A percentile compares a stretch with the other conserved stretches of the same genome.
Conservation (phyloP, 1,140 invertebrate species). For the Heliothis virescens region DNA sequence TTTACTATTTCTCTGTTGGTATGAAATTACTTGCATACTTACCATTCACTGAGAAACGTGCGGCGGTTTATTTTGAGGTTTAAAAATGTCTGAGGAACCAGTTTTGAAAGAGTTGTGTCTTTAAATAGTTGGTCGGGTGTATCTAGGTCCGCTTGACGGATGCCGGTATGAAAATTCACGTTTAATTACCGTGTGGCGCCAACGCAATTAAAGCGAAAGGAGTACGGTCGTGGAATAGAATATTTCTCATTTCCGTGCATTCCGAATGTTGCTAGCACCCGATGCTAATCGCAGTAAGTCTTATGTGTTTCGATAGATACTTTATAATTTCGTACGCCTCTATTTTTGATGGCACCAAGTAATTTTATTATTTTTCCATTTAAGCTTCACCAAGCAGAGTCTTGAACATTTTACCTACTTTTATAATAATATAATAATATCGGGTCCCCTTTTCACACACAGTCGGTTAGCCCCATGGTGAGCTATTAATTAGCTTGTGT, state of each 20-base stretch:
- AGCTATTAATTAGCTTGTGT: no score
- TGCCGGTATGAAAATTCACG: constrained; percentile 66
- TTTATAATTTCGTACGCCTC: no score
- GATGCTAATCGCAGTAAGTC: constrained; percentile 21
- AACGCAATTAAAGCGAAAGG: constrained; percentile 34
- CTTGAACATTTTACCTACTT: not conserved
- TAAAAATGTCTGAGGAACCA: constrained; percentile 50
- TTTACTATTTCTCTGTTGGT: constrained; percentile 57
- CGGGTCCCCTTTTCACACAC: no score
- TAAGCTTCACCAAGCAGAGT: no score
- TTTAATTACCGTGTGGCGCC: constrained; percentile 62
- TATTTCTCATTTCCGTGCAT: constrained; percentile 45
- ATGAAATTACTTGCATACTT: constrained; percentile 54
- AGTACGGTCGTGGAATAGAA: constrained; percentile 45
- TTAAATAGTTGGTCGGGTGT: constrained; percentile 42
- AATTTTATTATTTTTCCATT: no score
- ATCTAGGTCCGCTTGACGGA: constrained; percentile 55
- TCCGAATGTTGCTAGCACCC: not conserved
- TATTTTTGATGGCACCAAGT: no score
- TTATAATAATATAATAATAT: no score
- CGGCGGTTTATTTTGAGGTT: constrained; percentile 48
- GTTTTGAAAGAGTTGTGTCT: constrained; percentile 46
- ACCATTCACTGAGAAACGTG: constrained; percentile 53
- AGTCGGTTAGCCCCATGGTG: no score
- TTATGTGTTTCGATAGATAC: not conserved